Conservation (phyloP, 2,797 vertebrate genomes). For the Parauchenoglanis ngamensis region DNA sequence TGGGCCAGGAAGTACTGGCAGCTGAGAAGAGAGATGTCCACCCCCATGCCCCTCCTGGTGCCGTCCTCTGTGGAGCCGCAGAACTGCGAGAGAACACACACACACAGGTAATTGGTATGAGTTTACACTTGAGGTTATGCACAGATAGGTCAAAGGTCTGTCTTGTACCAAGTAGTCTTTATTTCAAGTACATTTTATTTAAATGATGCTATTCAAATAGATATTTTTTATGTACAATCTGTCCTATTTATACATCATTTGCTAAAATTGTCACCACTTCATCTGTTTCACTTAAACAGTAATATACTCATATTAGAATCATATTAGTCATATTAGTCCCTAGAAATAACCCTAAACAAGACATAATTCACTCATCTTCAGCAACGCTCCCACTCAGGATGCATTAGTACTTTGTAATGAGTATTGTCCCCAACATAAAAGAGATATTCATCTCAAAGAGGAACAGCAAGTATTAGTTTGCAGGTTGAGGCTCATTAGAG, state of each 20-base stretch:
- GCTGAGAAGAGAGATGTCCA: slow-evolving; percentile 98
- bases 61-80: slow-evolving; percentile 85
- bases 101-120: neutral
- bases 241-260: neutral
- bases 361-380: neutral
- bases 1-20: slow-evolving; percentile 99
- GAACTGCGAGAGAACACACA: slow-evolving; percentile 76
- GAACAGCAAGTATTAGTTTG: neutral
- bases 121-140: neutral
- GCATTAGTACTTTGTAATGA: neutral
- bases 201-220: neutral
- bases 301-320: neutral
- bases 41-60: slow-evolving; percentile 90
- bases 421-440: neutral
- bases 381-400: neutral
- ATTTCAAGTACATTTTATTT: neutral
- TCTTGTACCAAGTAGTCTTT: neutral
- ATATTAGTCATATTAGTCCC: too few relatives aligned
- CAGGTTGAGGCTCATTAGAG: slow-evolving; percentile 20
- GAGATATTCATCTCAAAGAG: neutral
- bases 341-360: neutral
- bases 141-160: neutral
- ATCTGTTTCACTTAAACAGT: neutral
- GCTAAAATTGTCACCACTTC: neutral
- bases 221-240: neutral